Percentiles rank a stretch among this genome's conserved stretches.
phyloP scores from a whole-genome alignment of 2,113 vertebrate species.

The Scytalopus superciliaris region DNA sequence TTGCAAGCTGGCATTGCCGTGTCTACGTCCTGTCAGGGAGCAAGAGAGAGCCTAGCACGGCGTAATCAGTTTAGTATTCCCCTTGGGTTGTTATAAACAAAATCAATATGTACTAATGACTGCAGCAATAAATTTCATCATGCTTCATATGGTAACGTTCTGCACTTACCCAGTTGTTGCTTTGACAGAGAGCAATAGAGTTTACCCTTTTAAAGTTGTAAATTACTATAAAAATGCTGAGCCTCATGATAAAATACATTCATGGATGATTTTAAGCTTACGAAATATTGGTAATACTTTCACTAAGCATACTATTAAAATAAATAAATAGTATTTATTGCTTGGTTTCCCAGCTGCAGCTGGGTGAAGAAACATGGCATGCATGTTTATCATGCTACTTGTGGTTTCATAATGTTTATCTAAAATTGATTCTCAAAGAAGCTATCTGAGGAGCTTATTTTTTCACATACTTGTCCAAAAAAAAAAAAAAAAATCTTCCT shows the following conservation, averaged over 20 bases:
- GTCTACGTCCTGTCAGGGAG: neutral
- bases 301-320: slow-evolving; percentile 81
- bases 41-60: neutral
- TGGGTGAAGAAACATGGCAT: slow-evolving; percentile 62
- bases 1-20: slow-evolving; percentile 1
- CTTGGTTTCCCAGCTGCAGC: slow-evolving; percentile 64
- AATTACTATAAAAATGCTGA: slow-evolving; percentile 80
- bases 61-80: slow-evolving; percentile 68
- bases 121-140: slow-evolving; percentile 74
- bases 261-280: slow-evolving; percentile 71
- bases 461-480: slow-evolving; percentile 5
- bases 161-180: slow-evolving; percentile 72
- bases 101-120: slow-evolving; percentile 80
- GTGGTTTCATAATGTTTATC: slow-evolving; percentile 69
- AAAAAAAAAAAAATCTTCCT: neutral
- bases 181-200: slow-evolving; percentile 76
- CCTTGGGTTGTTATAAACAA: slow-evolving; percentile 71
- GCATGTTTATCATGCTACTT: slow-evolving; percentile 69
- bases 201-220: slow-evolving; percentile 80
- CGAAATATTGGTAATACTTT: slow-evolving; percentile 79
- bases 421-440: slow-evolving; percentile 64
- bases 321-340: slow-evolving; percentile 83
- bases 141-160: slow-evolving; percentile 69
- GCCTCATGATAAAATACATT: slow-evolving; percentile 73
- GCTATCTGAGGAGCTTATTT: slow-evolving; percentile 13